Percentiles rank a stretch among this genome's conserved stretches.
phyloP scores from a whole-genome alignment of 1,140 invertebrate genomes.

The Megalonaias nervosa region DNA sequence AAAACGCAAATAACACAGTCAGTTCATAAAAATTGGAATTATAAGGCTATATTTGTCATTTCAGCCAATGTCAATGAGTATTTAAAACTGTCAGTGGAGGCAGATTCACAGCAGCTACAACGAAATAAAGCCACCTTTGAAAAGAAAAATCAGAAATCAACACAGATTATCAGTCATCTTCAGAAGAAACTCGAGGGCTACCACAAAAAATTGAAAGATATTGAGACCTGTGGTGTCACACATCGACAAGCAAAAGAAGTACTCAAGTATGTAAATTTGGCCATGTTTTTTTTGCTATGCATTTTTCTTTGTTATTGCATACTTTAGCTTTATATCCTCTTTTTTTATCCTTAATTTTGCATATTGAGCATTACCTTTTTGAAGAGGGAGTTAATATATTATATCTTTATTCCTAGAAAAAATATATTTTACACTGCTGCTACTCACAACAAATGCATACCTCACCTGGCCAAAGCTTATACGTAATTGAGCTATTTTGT shows the following conservation, averaged over 20 bases:
- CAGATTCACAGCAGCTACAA: slow-evolving; percentile 92
- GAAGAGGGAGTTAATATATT: too few species aligned
- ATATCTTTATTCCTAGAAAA: too few species aligned
- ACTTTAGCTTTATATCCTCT: too few species aligned
- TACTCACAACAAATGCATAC: too few species aligned
- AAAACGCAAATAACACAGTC: not conserved
- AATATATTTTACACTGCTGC: too few species aligned
- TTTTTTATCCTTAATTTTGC: too few species aligned
- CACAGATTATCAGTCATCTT: slow-evolving; percentile 90
- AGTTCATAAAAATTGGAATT: not conserved
- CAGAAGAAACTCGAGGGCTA: slow-evolving; percentile 94
- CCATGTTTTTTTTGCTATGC: not conserved
- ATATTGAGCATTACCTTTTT: too few species aligned
- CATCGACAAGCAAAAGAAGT: slow-evolving; percentile 92
- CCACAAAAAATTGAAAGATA: slow-evolving; percentile 84
- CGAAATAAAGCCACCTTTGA: slow-evolving; percentile 98
- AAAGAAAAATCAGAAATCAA: slow-evolving; percentile 98
- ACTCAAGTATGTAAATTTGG: slow-evolving; percentile 80
- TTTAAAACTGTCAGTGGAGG: slow-evolving; percentile 90
- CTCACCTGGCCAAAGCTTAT: too few species aligned
- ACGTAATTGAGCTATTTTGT: too few species aligned
- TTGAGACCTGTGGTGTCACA: slow-evolving; percentile 83
- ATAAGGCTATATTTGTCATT: slow-evolving; percentile 4
- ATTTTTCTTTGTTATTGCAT: too few species aligned
- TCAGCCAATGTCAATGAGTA: slow-evolving; percentile 95